Conservation (phyloP, 1,140 invertebrate species). For the Hermetia illucens region DNA sequence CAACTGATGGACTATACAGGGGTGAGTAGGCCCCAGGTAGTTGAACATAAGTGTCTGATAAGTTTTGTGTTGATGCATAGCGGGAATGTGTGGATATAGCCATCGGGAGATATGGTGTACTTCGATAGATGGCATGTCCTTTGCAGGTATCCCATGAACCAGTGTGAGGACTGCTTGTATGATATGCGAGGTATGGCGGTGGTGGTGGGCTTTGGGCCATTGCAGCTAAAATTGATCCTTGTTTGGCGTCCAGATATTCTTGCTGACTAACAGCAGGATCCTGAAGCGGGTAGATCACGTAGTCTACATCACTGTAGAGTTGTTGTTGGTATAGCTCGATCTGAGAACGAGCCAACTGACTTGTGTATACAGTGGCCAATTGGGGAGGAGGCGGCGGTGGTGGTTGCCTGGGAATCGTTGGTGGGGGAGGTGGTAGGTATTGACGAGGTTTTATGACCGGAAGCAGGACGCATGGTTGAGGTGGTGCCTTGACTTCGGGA, state of each 20-base stretch:
- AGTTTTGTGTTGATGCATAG: constrained; percentile 60
- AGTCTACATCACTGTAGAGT: constrained; percentile 77
- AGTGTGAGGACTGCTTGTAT: constrained; percentile 17
- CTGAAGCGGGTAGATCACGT: constrained; percentile 77
- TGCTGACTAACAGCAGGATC: constrained; percentile 77
- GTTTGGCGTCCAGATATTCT: constrained; percentile 76
- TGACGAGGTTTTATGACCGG: constrained; percentile 28
- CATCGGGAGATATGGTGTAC: constrained; percentile 57
- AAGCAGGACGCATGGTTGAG: constrained; percentile 26
- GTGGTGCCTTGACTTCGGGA: constrained; percentile 30
- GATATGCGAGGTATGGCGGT: constrained; percentile 37
- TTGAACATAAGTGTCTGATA: constrained; percentile 53
- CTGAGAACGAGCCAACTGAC: constrained; percentile 57
- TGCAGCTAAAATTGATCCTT: constrained; percentile 48
- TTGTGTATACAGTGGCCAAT: constrained; percentile 44
- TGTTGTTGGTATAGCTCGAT: constrained; percentile 75
- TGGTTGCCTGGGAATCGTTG: constrained; percentile 33
- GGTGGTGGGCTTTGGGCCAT: constrained; percentile 41
- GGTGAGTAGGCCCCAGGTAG: constrained; percentile 39
- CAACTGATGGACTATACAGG: constrained; percentile 41
- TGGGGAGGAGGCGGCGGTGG: constrained; percentile 40
- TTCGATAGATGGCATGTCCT: constrained; percentile 58
- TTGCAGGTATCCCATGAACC: constrained; percentile 37
- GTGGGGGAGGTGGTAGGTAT: constrained; percentile 33
- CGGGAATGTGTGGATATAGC: constrained; percentile 46